phyloP scores from a whole-genome alignment of 2,888 invertebrate species.

The Zhengitettix transpicula region DNA sequence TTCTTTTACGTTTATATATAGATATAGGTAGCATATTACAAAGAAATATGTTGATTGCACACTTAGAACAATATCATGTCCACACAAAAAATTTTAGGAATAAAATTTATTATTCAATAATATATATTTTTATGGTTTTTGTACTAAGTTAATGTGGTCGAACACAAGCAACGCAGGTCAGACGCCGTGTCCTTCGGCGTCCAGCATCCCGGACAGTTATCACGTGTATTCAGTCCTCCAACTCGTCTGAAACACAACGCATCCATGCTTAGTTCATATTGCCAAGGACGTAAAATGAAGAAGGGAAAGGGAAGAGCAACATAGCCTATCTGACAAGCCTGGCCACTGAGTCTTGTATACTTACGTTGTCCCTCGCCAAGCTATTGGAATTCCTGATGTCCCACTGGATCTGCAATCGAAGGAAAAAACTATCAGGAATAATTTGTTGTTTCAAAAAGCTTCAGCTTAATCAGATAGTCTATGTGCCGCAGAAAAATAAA shows the following conservation, averaged over 20 bases:
- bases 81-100: too few relatives aligned
- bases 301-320: not conserved
- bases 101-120: too few relatives aligned
- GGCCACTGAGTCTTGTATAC: not conserved
- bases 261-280: slow-evolving; percentile 1
- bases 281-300: not conserved
- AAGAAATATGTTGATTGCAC: not conserved
- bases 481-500: too few relatives aligned
- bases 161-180: not conserved
- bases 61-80: not conserved
- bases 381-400: not conserved
- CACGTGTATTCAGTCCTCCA: slow-evolving; percentile 91
- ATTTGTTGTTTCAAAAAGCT: too few relatives aligned
- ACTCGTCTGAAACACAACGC: slow-evolving; percentile 51
- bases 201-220: slow-evolving; percentile 25
- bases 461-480: too few relatives aligned
- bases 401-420: not conserved
- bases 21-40: not conserved
- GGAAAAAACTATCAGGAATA: not conserved
- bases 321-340: not conserved
- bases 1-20: not conserved
- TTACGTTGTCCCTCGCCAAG: not conserved
- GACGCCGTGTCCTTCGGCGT: slow-evolving; percentile 1
- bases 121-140: too few relatives aligned
- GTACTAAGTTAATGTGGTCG: too few relatives aligned